Evolutionary conservation across 2,888 invertebrate genomes (phyloP), one percentile per base, ranked within the genome.

Genomic region (Xanthia icteritia): DNA sequence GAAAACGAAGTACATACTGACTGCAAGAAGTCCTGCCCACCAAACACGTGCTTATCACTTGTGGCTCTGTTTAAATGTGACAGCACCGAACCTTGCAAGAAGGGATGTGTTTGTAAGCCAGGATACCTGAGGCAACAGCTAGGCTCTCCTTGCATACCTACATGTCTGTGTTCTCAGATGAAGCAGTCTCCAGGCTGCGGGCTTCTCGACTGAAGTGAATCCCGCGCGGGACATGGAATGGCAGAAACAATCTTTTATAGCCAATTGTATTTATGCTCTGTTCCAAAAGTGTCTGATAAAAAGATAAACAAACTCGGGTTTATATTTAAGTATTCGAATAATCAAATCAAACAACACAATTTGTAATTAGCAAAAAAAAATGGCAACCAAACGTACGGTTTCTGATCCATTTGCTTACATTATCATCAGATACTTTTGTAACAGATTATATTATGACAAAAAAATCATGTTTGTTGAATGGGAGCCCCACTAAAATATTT

Each of bases 151-250:
- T 84, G 83, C 36, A 66, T 73, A 73, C 80, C 69, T 13, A 51
- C n/a, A 63, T 83, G 83, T 60, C 65, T 72, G 48, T 83, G 83
- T n/a, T 4, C 61, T 1, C 23, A 84, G 63, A 76, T 84, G 84
- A 36, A 45, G 15, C 0, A 72, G 45, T 27, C 74, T 27, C n/a
- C 60, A 31, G 73, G 81, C 8, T 84, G 84, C 70, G 23, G 6
- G 0, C 42, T 31, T 23, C 48, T 42, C 3, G 17, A 9, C 11
- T 17, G 0, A 36, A 48, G 11, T 0, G 31, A 27, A 39, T 39
- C 17, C 3, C 5, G 1, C 5, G 9, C 1, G 23, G 15, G 27
- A 13, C 42, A 31, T 11, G 0, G 27, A 17, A 0, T 51, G 5
- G 5, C 23, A 31, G 11, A 17, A 61, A 0, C 20, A n/a, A 13